Evolutionary conservation across 2,113 vertebrate species (phyloP).

Genomic region (Eublepharis macularius): DNA sequence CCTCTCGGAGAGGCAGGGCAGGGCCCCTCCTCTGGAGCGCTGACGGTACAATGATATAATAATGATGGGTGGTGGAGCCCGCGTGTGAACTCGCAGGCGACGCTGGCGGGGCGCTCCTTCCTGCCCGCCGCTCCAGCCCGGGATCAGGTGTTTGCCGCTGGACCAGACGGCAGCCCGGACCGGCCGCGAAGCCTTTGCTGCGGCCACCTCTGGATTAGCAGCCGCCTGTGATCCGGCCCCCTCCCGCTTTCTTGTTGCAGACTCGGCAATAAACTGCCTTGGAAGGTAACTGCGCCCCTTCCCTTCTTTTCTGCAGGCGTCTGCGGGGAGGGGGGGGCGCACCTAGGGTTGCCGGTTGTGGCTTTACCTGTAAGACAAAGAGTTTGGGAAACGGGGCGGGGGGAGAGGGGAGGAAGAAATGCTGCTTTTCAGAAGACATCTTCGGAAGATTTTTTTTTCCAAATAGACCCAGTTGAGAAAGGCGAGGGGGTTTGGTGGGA

Average conservation of each 20-base stretch:
- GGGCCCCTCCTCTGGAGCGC: conserved; percentile 85
- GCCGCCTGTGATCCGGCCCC: conserved; percentile 56
- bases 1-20: conserved; percentile 73
- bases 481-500: conserved; percentile 15
- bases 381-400: conserved; percentile 60
- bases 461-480: not conserved
- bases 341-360: conserved; percentile 15
- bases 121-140: conserved; percentile 59
- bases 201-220: conserved; percentile 68
- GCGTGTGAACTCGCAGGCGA: conserved; percentile 87
- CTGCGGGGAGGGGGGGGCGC: not conserved
- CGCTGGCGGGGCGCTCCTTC: conserved; percentile 70
- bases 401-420: conserved; percentile 25
- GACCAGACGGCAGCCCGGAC: conserved; percentile 44
- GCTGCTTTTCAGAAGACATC: conserved; percentile 38
- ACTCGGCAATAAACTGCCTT: conserved; percentile 71
- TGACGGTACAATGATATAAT: conserved; percentile 88
- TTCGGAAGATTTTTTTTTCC: conserved; percentile 15
- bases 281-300: conserved; percentile 77
- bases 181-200: conserved; percentile 60
- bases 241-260: conserved; percentile 1
- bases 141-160: conserved; percentile 63
- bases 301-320: not conserved
- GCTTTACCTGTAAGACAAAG: conserved; percentile 63
- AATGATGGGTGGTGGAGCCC: conserved; percentile 86